Evolutionary conservation across 2,797 vertebrate species (phyloP), one percentile per base, ranked within the genome.

Genomic region (Molossus alvarezi): DNA sequence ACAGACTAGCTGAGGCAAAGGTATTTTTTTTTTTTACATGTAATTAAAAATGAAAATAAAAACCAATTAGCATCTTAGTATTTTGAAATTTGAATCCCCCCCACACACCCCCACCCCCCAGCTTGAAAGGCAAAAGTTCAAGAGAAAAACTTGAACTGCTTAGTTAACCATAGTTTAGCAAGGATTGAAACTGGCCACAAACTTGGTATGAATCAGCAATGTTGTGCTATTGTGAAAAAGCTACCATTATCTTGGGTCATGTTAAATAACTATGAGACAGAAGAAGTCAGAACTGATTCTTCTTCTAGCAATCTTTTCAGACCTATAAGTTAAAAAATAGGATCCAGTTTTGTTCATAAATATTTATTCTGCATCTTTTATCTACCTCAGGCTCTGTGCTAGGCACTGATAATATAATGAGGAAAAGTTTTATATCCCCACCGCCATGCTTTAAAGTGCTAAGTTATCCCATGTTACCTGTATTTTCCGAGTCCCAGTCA

Each of bases 281-380:
- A 55, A 86, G 45, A 90, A 82, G 71, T 86, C 12, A 76, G 75
- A 87, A 86, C 65, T 55, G 41, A 81, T 86, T 62, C 33, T 81
- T 89, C 55, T 80, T 95, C 33, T 76, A 71, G 33, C 21, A 57
- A 57, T 55, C 9, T 86, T 48, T 67, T 73, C 72, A 96, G 29
- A 71, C 37, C 23, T 37, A 55, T 88, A 67, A 20, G 13, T 51
- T 75, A 90, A 93, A 53, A 76, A 81, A 81, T 41, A 58, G 11
- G 7, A 55, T 58, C 25, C 51, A 27, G 6, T 71, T 76, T 48
- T 17, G 17, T 90, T 90, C 55, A 51, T 55, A 76, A 57, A 82
- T 81, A n/a, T 86, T 86, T 82, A 71, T 41, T 58, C 69, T 45
- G 15, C 37, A 57, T 77, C 48, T 89, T 94, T 17, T 73, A 18